These are phyloP conservation scores for Drosophila parthenogenetica DNA, from an alignment of 2,888 invertebrate species.

Conservation along the genomic window DNA sequence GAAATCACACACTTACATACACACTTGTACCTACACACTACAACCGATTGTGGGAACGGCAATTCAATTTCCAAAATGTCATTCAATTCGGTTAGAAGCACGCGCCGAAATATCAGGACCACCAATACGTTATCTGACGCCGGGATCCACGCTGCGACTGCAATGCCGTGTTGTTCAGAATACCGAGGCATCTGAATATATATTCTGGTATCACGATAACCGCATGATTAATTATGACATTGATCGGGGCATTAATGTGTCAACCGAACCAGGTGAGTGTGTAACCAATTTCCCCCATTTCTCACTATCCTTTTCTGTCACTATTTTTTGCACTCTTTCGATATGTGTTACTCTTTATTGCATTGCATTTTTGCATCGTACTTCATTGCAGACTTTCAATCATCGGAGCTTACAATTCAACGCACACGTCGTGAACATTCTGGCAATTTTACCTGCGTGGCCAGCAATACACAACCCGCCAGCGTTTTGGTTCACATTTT, in stretches of 20 bases:
- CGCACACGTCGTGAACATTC: conserved; percentile 89
- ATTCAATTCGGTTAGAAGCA: conserved; percentile 88
- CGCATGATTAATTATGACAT: conserved; percentile 96
- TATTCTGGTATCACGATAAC: conserved; percentile 95
- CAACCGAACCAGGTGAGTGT: conserved; percentile 90
- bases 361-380: conserved; percentile 35
- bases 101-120: conserved; percentile 94
- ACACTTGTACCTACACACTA: conserved; percentile 8
- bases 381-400: conserved; percentile 83
- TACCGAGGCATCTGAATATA: conserved; percentile 93
- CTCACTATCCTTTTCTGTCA: neutral
- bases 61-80: conserved; percentile 64
- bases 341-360: neutral
- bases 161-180: conserved; percentile 93
- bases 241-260: conserved; percentile 94
- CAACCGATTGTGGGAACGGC: conserved; percentile 51
- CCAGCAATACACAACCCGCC: conserved; percentile 94
- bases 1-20: neutral
- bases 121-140: conserved; percentile 93
- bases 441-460: conserved; percentile 95
- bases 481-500: conserved; percentile 95
- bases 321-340: neutral
- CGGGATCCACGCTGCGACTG: conserved; percentile 92
- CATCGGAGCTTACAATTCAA: conserved; percentile 85
- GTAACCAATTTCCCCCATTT: neutral